Evolutionary conservation across 1,140 invertebrate species (phyloP).

Genomic region (Sycobia sp.): DNA sequence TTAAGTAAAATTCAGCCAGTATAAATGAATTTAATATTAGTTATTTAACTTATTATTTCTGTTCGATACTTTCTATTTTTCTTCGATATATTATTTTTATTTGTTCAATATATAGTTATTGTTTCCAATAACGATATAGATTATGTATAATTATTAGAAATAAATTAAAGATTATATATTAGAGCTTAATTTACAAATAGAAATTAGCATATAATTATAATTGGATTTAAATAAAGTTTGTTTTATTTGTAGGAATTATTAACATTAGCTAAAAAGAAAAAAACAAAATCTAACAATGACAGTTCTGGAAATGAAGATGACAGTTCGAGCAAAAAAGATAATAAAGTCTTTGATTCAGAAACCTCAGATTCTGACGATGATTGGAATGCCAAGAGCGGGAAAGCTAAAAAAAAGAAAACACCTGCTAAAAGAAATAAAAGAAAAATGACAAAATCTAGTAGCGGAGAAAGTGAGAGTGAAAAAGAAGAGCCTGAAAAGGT

Average conservation of each 20-base stretch:
- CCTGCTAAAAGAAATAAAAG: conserved; percentile 50
- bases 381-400: conserved; percentile 68
- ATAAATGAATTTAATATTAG: no score
- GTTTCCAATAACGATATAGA: no score
- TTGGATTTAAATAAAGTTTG: no score
- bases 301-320: conserved; percentile 67
- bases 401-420: conserved; percentile 68
- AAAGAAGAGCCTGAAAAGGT: conserved; percentile 63
- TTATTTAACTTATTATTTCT: no score
- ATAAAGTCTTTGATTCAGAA: conserved; percentile 62
- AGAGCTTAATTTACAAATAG: no score
- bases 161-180: no score
- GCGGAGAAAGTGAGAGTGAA: conserved; percentile 63
- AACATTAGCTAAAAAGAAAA: conserved; percentile 85
- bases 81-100: no score
- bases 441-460: conserved; percentile 63
- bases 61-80: no score
- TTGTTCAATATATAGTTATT: no score
- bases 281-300: conserved; percentile 65
- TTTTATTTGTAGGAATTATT: conserved; percentile 86
- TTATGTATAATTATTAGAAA: no score
- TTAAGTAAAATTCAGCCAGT: no score
- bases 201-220: no score
- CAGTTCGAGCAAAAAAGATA: conserved; percentile 52
- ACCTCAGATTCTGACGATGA: conserved; percentile 77